Conservation (phyloP, 2,113 vertebrate species). For the Psittacara wagleri region DNA sequence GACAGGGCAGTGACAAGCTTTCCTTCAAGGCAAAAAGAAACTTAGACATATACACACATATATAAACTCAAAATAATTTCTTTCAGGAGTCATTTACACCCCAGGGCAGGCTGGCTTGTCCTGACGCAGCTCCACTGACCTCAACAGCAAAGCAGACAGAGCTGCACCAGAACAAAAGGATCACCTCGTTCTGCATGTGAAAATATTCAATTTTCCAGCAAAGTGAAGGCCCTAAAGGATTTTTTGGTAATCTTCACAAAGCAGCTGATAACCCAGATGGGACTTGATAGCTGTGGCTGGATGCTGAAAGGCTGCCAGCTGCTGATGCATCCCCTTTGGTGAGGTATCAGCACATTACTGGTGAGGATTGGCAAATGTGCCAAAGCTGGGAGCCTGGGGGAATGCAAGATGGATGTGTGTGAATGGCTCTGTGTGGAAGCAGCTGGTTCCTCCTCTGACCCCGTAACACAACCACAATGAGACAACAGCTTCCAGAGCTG, state of each 20-base stretch:
- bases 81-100: neutral
- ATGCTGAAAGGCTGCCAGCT: conserved; percentile 17
- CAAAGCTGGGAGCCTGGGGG: neutral
- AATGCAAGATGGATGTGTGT: accelerated
- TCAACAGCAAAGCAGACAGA: neutral
- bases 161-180: neutral
- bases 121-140: neutral
- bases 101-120: neutral
- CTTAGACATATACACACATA: neutral
- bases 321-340: neutral
- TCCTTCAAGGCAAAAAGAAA: neutral
- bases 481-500: neutral
- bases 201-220: neutral
- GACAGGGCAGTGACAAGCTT: neutral
- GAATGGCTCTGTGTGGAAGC: neutral
- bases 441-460: neutral
- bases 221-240: neutral
- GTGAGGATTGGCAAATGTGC: neutral
- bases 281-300: neutral
- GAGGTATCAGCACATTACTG: neutral
- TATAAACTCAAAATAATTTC: neutral
- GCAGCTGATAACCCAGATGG: conserved; percentile 33
- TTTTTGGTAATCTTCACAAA: neutral
- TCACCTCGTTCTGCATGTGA: neutral
- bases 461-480: neutral